These are phyloP conservation scores for Brenthis ino DNA, from an alignment of 2,888 invertebrate species.

Conservation along the genomic window DNA sequence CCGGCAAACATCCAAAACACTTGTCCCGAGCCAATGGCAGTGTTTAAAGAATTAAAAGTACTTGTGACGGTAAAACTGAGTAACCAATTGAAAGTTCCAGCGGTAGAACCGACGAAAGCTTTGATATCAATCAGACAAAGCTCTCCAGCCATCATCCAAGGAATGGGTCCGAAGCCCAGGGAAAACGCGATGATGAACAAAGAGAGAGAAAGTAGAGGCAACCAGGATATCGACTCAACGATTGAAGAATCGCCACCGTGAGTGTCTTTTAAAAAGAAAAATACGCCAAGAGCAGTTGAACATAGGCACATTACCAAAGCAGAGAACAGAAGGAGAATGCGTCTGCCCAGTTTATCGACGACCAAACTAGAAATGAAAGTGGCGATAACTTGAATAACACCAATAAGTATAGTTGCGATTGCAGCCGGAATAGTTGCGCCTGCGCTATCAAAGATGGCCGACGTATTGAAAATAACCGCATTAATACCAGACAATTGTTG, in stretches of 20 bases:
- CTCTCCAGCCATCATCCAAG: slow-evolving; percentile 92
- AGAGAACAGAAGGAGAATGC: slow-evolving; percentile 88
- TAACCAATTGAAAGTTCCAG: slow-evolving; percentile 91
- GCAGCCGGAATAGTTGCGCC: slow-evolving; percentile 82
- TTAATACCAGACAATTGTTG: slow-evolving; percentile 94
- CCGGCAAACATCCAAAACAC: slow-evolving; percentile 90
- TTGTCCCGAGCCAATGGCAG: slow-evolving; percentile 81
- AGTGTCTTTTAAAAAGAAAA: slow-evolving; percentile 80
- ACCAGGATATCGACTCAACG: slow-evolving; percentile 84
- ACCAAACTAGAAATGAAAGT: slow-evolving; percentile 89
- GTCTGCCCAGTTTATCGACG: slow-evolving; percentile 91
- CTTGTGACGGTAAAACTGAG: slow-evolving; percentile 91
- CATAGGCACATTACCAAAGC: slow-evolving; percentile 87
- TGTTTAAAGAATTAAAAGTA: slow-evolving; percentile 84
- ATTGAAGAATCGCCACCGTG: slow-evolving; percentile 58
- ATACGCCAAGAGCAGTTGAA: slow-evolving; percentile 86
- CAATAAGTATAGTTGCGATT: slow-evolving; percentile 89
- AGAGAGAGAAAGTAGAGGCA: slow-evolving; percentile 88
- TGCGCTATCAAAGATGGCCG: slow-evolving; percentile 87
- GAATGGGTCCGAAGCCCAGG: slow-evolving; percentile 93
- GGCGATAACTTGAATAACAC: slow-evolving; percentile 90
- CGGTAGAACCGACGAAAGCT: slow-evolving; percentile 88
- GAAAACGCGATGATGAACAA: slow-evolving; percentile 91
- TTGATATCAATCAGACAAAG: slow-evolving; percentile 91
- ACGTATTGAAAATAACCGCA: slow-evolving; percentile 91